These are phyloP conservation scores for Andrena cerasifolii DNA, from an alignment of 1,140 invertebrate genomes.

Conservation along the genomic window DNA sequence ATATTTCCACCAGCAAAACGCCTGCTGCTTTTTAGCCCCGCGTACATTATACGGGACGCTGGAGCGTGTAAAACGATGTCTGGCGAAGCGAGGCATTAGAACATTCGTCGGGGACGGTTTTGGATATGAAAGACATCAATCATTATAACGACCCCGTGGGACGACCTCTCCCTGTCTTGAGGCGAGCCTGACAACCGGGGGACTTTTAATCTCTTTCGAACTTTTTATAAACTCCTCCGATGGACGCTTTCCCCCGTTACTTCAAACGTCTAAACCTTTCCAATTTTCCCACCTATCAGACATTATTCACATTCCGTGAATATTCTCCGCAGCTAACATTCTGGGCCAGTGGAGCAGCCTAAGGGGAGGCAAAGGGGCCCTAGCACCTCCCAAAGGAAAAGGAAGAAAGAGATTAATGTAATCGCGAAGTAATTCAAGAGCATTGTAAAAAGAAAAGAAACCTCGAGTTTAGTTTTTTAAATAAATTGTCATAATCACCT, in stretches of 20 bases:
- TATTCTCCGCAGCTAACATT: too few relatives aligned
- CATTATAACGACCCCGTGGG: conserved; percentile 49
- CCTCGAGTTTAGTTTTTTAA: too few relatives aligned
- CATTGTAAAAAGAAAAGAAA: too few relatives aligned
- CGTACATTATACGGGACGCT: conserved; percentile 17
- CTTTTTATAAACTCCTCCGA: conserved; percentile 49
- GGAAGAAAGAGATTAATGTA: too few relatives aligned
- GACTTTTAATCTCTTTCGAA: conserved; percentile 54
- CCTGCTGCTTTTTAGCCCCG: background rate
- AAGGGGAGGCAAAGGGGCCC: too few relatives aligned
- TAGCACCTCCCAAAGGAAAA: too few relatives aligned
- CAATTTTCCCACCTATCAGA: too few relatives aligned
- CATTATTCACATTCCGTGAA: too few relatives aligned
- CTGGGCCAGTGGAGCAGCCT: too few relatives aligned
- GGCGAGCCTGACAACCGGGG: conserved; percentile 36
- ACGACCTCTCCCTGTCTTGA: conserved; percentile 40
- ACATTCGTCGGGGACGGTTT: conserved; percentile 47
- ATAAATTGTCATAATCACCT: too few relatives aligned
- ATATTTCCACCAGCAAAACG: conserved; percentile 7
- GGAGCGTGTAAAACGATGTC: conserved; percentile 38
- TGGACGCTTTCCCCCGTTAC: conserved; percentile 8
- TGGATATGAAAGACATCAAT: conserved; percentile 56
- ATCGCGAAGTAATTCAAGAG: too few relatives aligned
- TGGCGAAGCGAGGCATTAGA: conserved; percentile 40
- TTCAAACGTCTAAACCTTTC: background rate